Conservation (phyloP, 2,888 invertebrate genomes). For the Chorisops tibialis region DNA sequence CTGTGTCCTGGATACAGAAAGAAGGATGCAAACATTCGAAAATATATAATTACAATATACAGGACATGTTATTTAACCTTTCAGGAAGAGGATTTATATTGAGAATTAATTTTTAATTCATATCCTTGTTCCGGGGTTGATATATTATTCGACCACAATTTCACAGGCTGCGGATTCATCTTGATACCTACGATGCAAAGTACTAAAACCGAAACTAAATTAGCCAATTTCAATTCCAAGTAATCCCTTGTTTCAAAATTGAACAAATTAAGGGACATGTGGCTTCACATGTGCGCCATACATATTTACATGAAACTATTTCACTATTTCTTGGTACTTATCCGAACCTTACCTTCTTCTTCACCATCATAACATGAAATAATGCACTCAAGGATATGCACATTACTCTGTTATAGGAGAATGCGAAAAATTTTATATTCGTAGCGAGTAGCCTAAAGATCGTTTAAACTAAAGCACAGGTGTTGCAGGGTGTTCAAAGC, state of each 20-base stretch:
- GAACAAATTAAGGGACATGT: slow-evolving; percentile 8
- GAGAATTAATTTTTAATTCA: slow-evolving; percentile 18
- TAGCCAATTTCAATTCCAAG: slow-evolving; percentile 33
- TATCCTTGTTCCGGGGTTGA: slow-evolving; percentile 9
- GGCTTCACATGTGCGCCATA: background rate
- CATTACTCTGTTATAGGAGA: background rate
- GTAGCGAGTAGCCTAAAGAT: slow-evolving; percentile 40
- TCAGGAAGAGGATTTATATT: background rate
- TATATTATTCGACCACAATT: slow-evolving; percentile 15
- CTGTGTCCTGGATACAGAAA: background rate
- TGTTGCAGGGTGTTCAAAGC: slow-evolving; percentile 53
- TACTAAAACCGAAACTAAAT: slow-evolving; percentile 13
- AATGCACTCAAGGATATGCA: background rate
- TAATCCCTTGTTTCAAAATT: background rate
- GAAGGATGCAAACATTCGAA: slow-evolving; percentile 13
- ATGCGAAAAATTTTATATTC: slow-evolving; percentile 3
- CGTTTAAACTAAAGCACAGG: slow-evolving; percentile 49
- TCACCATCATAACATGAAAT: too few relatives aligned
- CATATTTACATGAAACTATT: background rate
- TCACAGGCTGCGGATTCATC: background rate
- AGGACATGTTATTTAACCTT: background rate
- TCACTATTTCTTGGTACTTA: background rate
- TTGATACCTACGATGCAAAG: background rate
- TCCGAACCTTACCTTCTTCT: background rate
- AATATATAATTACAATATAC: slow-evolving; percentile 24